Evolutionary conservation across 2,888 invertebrate genomes (phyloP).

Genomic region (Hoplodrina ambigua): DNA sequence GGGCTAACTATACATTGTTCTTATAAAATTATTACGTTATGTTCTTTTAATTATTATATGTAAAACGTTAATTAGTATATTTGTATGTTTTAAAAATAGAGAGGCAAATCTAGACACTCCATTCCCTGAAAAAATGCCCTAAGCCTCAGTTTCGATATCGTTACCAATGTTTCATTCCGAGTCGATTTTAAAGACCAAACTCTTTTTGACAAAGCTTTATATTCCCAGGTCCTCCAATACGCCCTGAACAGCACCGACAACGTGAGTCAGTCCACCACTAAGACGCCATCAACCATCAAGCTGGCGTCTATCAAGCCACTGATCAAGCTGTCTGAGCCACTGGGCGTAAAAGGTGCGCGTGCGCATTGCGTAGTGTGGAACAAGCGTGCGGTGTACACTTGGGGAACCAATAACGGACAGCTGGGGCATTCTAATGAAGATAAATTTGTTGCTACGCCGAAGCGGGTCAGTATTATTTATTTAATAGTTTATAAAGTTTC

Average conservation of each 20-base stretch:
- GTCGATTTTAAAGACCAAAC: no score
- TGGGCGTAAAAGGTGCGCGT: constrained; percentile 92
- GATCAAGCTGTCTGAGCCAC: constrained; percentile 77
- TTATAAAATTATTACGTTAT: no score
- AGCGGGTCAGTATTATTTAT: constrained; percentile 76
- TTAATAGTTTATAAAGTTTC: no score
- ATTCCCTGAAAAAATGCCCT: no score
- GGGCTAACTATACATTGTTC: no score
- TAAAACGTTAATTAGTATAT: no score
- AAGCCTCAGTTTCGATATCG: no score
- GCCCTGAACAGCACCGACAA: constrained; percentile 79
- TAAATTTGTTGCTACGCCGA: constrained; percentile 84
- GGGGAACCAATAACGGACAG: constrained; percentile 96
- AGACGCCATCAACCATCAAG: constrained; percentile 79
- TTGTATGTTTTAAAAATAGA: no score
- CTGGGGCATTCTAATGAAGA: constrained; percentile 92
- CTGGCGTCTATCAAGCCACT: constrained; percentile 78
- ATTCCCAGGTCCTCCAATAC: constrained; percentile 82
- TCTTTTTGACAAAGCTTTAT: not conserved
- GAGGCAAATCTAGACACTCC: no score
- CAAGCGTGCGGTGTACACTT: constrained; percentile 92
- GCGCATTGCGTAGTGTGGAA: constrained; percentile 94
- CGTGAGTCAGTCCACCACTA: constrained; percentile 77
- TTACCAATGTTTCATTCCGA: no score
- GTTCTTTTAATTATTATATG: no score